phyloP scores from a whole-genome alignment of 2,113 vertebrate species.

The Corydoras maculifer region DNA sequence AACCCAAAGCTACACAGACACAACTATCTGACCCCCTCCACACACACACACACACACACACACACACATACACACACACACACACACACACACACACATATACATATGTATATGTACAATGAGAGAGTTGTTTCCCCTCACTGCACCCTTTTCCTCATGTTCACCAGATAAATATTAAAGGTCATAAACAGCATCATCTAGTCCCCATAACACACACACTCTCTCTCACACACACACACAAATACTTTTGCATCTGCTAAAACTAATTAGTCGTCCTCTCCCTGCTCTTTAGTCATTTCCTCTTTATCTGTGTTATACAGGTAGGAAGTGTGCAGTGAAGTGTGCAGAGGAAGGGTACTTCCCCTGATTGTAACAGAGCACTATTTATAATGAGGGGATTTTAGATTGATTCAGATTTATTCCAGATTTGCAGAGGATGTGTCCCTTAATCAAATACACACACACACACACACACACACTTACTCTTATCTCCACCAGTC shows the following conservation, averaged over 20 bases:
- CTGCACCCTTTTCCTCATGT: too few relatives aligned
- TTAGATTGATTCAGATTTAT: background rate
- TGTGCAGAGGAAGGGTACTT: background rate
- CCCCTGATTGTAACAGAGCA: constrained; percentile 1
- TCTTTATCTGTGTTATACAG: background rate
- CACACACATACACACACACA: constrained; percentile 27
- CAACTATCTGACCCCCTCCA: constrained; percentile 53
- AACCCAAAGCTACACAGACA: constrained; percentile 58
- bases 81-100: constrained; percentile 26
- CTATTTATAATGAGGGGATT: constrained; percentile 19
- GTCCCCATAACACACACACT: too few relatives aligned
- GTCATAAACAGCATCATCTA: too few relatives aligned
- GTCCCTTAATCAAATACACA: background rate
- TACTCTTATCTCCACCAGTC: background rate
- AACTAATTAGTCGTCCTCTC: background rate
- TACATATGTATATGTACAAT: constrained; percentile 1
- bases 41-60: constrained; percentile 6
- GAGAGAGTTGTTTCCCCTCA: background rate
- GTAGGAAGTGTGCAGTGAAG: constrained; percentile 12
- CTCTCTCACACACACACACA: too few relatives aligned
- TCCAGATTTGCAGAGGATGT: background rate
- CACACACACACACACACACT: constrained; percentile 33
- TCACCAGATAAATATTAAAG: too few relatives aligned
- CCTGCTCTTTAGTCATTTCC: constrained; percentile 1
- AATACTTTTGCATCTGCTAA: too few relatives aligned